phyloP scores from a whole-genome alignment of 2,888 invertebrate species.

The Andrena chrysosceles region DNA sequence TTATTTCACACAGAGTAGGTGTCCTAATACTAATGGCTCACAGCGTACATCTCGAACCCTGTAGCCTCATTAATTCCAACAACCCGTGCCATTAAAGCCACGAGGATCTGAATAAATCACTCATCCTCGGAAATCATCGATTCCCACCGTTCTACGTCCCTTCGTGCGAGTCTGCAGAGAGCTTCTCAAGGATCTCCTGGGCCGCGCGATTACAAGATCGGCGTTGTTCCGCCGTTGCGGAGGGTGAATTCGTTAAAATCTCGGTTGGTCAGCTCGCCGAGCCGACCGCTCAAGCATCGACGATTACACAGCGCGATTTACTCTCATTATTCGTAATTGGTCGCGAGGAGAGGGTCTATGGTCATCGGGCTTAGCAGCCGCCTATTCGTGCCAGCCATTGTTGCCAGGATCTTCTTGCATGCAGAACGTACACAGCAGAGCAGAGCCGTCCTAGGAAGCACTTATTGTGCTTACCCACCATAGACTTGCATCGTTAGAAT shows the following conservation, averaged over 20 bases:
- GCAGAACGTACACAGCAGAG: slow-evolving; percentile 39
- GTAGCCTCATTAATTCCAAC: too few relatives aligned
- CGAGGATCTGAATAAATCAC: neutral
- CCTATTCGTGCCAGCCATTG: slow-evolving; percentile 55
- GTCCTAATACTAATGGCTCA: too few relatives aligned
- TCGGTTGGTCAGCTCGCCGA: neutral
- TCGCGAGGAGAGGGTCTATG: slow-evolving; percentile 46
- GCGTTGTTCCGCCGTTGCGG: slow-evolving; percentile 4
- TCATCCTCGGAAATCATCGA: neutral
- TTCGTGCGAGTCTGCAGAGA: neutral
- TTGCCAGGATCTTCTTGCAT: slow-evolving; percentile 49
- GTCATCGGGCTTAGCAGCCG: slow-evolving; percentile 20
- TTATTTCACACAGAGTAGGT: too few relatives aligned
- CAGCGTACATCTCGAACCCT: too few relatives aligned
- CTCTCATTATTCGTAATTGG: slow-evolving; percentile 78
- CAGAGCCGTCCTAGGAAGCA: slow-evolving; percentile 31
- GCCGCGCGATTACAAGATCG: neutral
- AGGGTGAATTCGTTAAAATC: slow-evolving; percentile 41
- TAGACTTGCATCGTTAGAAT: slow-evolving; percentile 44
- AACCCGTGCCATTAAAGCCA: too few relatives aligned
- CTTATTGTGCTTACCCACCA: slow-evolving; percentile 42
- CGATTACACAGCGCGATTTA: slow-evolving; percentile 71
- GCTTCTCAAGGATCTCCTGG: neutral
- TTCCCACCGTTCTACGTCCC: too few relatives aligned
- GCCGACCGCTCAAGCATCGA: slow-evolving; percentile 25